Base-by-base conservation (phyloP, 2,797 vertebrate genomes). In the Syngnathus rostellatus region DNA sequence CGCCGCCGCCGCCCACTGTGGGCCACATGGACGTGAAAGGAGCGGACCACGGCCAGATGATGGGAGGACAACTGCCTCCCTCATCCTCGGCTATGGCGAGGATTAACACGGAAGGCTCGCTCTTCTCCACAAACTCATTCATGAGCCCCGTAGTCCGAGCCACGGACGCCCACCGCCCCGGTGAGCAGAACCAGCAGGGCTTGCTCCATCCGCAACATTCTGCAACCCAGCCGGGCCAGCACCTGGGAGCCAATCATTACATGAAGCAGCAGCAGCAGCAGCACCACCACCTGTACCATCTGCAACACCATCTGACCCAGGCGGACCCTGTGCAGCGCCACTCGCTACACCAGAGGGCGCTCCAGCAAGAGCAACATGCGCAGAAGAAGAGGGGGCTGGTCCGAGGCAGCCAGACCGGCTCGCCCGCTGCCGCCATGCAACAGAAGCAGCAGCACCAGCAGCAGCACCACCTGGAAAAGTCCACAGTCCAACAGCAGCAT, bases 321-420 rank as follows among this genome's bases (percentile, higher is more conserved):
- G 81, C 93, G 31, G 96, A 98, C 76, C 88, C 93, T 17, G 74
- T 89, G 62, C 97, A 98, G 70, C 85, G 93, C 21, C 96, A 95
- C 64, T 72, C 83, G 0, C 89, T 94, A 72, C 96, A 98, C 85
- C 95, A 95, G 87, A 93, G 96, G 82, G 88, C 91, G 1, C 89
- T 97, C 76, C 94, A 98, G 60, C 93, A 97, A 93, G 63, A 97
- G 74, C 93, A 97, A 71, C 94, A 94, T 5, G 69, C 89, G 81
- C 97, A 99, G 79, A 98, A 99, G 87, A 99, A 98, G 73, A 87
- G 94, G 39, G 92, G 86, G 54, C 90, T 95, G 0, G 90, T 97
- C 68, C 90, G 94, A 76, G 92, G 91, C 62, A 88, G 88, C 5
- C 96, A 94, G 59, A 86, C 90, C 0, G 86, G 78, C 43, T 90